Evolutionary conservation across 2,113 vertebrate species (phyloP).

Genomic region (Furnarius figulus): DNA sequence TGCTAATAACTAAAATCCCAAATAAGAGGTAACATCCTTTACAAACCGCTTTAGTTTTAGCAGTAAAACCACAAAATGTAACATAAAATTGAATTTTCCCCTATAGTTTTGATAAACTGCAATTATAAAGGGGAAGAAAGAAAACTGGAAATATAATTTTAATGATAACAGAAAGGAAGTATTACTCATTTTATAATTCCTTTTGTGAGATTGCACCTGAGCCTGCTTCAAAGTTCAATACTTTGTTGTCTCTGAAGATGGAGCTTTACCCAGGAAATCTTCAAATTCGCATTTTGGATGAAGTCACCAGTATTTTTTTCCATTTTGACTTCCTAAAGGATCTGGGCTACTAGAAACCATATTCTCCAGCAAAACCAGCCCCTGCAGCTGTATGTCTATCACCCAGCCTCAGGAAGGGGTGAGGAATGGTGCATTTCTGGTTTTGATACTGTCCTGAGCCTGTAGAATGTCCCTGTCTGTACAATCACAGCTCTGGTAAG

Average conservation of each 20-base stretch:
- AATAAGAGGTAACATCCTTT: slow-evolving; percentile 5
- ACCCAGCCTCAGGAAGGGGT: background rate
- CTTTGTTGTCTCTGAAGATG: background rate
- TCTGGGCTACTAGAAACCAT: background rate
- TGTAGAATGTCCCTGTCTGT: background rate
- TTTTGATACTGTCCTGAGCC: background rate
- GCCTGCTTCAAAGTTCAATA: background rate
- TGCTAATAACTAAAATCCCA: background rate
- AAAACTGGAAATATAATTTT: slow-evolving; percentile 38
- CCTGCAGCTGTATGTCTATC: background rate
- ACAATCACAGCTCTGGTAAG: background rate
- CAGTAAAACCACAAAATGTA: slow-evolving; percentile 13
- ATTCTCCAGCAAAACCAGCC: background rate
- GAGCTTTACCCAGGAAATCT: background rate
- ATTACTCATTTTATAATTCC: slow-evolving; percentile 26
- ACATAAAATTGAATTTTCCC: slow-evolving; percentile 15
- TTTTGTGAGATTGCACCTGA: background rate
- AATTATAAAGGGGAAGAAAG: slow-evolving; percentile 1
- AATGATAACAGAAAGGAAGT: slow-evolving; percentile 28
- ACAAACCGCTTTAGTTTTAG: background rate
- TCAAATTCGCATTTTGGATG: background rate
- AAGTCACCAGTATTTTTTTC: background rate
- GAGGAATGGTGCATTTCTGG: background rate
- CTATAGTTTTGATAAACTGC: background rate
- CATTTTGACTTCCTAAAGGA: background rate